A percentile compares a stretch with the other conserved stretches of the same genome.
Conservation (phyloP, 1,140 invertebrate species). For the Apocrypta bakeri region DNA sequence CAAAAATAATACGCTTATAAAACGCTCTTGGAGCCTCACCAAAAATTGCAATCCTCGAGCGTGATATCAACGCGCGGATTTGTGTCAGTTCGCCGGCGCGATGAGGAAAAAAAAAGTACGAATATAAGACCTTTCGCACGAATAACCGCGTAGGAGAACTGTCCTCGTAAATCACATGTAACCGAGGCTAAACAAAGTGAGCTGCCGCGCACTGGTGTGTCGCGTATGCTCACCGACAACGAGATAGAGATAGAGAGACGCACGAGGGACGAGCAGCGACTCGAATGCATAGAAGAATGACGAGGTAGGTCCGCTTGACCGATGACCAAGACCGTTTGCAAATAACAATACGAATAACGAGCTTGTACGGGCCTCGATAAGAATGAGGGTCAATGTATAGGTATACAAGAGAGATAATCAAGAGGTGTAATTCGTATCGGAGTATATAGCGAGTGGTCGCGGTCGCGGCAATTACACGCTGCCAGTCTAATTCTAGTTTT, state of each 20-base stretch:
- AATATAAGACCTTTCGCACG: conserved; percentile 28
- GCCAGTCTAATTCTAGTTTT: conserved; percentile 52
- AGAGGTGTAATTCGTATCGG: conserved; percentile 37
- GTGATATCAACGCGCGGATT: conserved; percentile 37
- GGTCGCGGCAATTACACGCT: conserved; percentile 30
- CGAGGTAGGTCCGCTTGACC: too few relatives aligned
- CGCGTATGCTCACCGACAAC: too few relatives aligned
- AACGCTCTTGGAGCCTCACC: conserved; percentile 36
- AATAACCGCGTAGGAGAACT: conserved; percentile 15
- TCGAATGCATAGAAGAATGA: too few relatives aligned
- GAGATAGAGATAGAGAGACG: conserved; percentile 28
- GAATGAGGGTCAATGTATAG: too few relatives aligned
- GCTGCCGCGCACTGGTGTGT: too few relatives aligned
- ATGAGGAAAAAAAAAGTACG: not conserved
- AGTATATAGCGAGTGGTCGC: too few relatives aligned
- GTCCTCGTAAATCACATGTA: conserved; percentile 29
- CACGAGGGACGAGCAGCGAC: too few relatives aligned
- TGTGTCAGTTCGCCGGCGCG: not conserved
- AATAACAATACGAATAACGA: too few relatives aligned
- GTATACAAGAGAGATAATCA: too few relatives aligned
- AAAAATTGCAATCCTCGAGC: conserved; percentile 17
- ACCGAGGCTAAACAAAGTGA: too few relatives aligned
- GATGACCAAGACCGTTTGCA: too few relatives aligned
- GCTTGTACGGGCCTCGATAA: too few relatives aligned
- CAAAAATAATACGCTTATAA: conserved; percentile 35